These are phyloP conservation scores for Enteromius anoplus DNA, from an alignment of 2,797 vertebrate species.

Conservation along the genomic window DNA sequence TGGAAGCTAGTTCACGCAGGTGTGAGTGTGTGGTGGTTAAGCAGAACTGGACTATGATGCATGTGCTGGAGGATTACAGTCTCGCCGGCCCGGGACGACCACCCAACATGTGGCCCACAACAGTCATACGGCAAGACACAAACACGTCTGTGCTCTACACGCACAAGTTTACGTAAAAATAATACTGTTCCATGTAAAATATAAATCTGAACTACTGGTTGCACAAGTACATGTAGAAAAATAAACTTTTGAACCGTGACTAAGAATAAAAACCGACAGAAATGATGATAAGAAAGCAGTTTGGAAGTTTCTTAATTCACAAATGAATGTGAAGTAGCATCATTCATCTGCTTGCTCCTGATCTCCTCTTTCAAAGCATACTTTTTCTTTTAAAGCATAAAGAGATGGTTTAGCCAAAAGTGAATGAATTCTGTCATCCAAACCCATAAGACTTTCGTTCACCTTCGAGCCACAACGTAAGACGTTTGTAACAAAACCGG, in stretches of 20 bases:
- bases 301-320: neutral
- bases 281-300: too few species aligned
- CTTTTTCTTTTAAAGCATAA: neutral
- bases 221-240: neutral
- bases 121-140: constrained; percentile 13
- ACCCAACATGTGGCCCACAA: constrained; percentile 71
- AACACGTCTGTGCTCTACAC: constrained; percentile 10
- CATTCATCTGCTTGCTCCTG: neutral
- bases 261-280: neutral
- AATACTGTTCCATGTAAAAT: neutral
- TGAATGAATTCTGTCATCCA: neutral
- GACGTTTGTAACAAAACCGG: neutral
- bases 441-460: neutral
- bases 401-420: neutral
- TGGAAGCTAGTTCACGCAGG: neutral
- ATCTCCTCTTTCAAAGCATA: neutral
- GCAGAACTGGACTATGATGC: constrained; percentile 76
- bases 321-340: neutral
- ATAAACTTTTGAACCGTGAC: neutral
- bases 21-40: constrained; percentile 62
- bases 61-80: constrained; percentile 79
- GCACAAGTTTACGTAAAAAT: neutral
- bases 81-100: constrained; percentile 76
- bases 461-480: neutral
- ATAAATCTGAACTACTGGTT: neutral